Evolutionary conservation across 2,888 invertebrate genomes (phyloP).

Genomic region (Cheilosia variabilis): DNA sequence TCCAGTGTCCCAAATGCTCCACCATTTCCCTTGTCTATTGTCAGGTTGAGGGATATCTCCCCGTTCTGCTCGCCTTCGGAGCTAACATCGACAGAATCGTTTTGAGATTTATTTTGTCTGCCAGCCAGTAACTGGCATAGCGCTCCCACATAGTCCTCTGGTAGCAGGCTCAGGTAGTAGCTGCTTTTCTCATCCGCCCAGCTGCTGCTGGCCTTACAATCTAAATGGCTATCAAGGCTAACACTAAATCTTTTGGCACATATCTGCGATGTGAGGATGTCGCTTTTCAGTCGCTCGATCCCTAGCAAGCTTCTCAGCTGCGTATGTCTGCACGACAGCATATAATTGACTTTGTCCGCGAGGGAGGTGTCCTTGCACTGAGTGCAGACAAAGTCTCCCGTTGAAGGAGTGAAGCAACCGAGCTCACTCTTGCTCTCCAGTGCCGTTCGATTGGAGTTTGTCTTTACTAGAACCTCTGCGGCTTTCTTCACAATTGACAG

Average conservation of each 20-base stretch:
- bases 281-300: conserved; percentile 86
- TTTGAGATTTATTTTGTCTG: conserved; percentile 76
- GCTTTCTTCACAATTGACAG: conserved; percentile 96
- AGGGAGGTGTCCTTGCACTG: conserved; percentile 88
- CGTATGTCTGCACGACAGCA: conserved; percentile 89
- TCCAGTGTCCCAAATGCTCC: conserved; percentile 74
- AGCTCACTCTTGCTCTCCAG: conserved; percentile 74
- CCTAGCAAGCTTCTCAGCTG: conserved; percentile 86
- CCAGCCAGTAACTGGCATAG: conserved; percentile 90
- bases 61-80: conserved; percentile 45
- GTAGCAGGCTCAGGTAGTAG: conserved; percentile 87
- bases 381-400: conserved; percentile 88
- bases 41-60: conserved; percentile 78
- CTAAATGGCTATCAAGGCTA: conserved; percentile 83
- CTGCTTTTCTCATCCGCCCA: conserved; percentile 80
- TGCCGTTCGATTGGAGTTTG: conserved; percentile 86
- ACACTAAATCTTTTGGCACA: conserved; percentile 86
- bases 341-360: conserved; percentile 89
- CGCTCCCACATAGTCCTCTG: conserved; percentile 89
- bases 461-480: conserved; percentile 92
- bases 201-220: conserved; percentile 55
- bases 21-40: conserved; percentile 77
- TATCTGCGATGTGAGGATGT: conserved; percentile 86
- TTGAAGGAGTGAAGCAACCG: conserved; percentile 88
- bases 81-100: conserved; percentile 46